Base-by-base conservation (phyloP, 2,888 invertebrate genomes). In the Diarsia dahlii region DNA sequence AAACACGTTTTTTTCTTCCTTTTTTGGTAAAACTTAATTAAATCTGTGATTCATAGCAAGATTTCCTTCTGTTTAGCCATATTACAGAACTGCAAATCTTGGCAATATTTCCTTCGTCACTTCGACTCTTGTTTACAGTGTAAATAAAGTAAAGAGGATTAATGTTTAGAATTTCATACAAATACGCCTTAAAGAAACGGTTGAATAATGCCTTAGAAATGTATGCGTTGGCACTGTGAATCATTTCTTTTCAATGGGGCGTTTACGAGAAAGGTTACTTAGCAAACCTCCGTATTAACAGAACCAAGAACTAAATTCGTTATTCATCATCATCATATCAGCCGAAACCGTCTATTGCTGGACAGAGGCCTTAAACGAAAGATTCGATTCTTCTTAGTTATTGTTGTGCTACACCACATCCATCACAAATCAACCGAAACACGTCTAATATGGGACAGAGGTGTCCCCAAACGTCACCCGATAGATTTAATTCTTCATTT, bases 21-120 rank as follows among this genome's bases (percentile, higher is more conserved):
- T 39, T 39, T 8, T 39, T 8, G 34, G 23, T 18, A 48, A 58
- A 45, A 48, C 45, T 60, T 69, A 71, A n/a, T 34, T 76, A 62
- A 68, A 65, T 76, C 46, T 50, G 62, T 80, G 80, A 87, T n/a
- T 84, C 82, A 74, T 71, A 45, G n/a, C 60, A 74, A 48, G 20
- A 65, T 28, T 76, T 58, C 28, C 70, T 77, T 46, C 46, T 28
- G 48, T 50, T 52, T 48, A 39, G 45, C n/a, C 46, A 23, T 39
- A 52, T 69, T 63, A 34, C 46, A 76, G 13, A 54, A 54, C 18
- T 72, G 72, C 18, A 71, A 39, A 20, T 52, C 46, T 58, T 68
- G 60, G 15, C 20, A 15, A 56, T 68, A 54, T 60, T 68, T 71
- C 28, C 66, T 54, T 66, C 28, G 13, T 23, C 45, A 34, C 34